Evolutionary conservation across 2,113 vertebrate species (phyloP).

Genomic region (Ovis aries): ARS-UI_Ramb_v3.0 NC_056077.1:22423001-22423500

Average conservation of each 20-base stretch:
- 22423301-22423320: neutral
- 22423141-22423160: neutral
- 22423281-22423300: neutral
- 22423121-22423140: neutral
- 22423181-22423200: neutral
- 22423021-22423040: neutral
- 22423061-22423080: neutral
- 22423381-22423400: neutral
- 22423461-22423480: conserved; percentile 8
- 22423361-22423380: neutral
- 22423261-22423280: neutral
- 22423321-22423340: neutral
- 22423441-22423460: neutral
- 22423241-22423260: neutral
- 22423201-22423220: neutral
- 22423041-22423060: accelerated
- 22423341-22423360: neutral
- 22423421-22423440: neutral
- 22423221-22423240: neutral
- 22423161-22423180: conserved; percentile 49
- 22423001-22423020: neutral
- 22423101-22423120: neutral
- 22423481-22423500: neutral
- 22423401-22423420: conserved; percentile 44
- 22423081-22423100: neutral